A percentile compares a stretch with the other conserved stretches of the same genome.
Evolutionary conservation across 2,797 vertebrate genomes (phyloP).

Genomic region (Enteromius argenteus): DNA sequence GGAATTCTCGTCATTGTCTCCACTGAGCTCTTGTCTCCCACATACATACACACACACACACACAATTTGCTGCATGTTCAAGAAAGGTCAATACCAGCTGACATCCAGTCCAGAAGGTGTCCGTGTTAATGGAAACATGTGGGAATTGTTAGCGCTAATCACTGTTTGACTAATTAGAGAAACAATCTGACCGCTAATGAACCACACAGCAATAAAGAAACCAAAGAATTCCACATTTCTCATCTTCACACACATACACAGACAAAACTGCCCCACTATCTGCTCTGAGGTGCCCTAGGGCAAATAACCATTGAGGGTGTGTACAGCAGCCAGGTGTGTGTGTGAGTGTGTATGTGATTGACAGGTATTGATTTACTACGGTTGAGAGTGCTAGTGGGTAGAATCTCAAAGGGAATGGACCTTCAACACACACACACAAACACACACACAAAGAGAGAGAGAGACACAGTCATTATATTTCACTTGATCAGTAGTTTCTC

Average conservation of each 20-base stretch:
- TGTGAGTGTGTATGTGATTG: slow-evolving; percentile 48
- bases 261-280: slow-evolving; percentile 48
- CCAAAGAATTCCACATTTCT: slow-evolving; percentile 45
- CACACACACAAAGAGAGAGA: slow-evolving; percentile 2
- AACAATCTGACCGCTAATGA: slow-evolving; percentile 30
- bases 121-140: not conserved
- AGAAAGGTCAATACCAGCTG: slow-evolving; percentile 1
- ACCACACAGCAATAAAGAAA: slow-evolving; percentile 15
- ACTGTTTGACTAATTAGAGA: slow-evolving; percentile 26
- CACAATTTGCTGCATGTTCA: not conserved
- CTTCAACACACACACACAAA: slow-evolving; percentile 49
- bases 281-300: slow-evolving; percentile 59
- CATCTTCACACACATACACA: slow-evolving; percentile 42
- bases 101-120: slow-evolving; percentile 6
- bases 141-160: slow-evolving; percentile 1
- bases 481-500: slow-evolving; percentile 24
- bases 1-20: slow-evolving; percentile 55
- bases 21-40: slow-evolving; percentile 25
- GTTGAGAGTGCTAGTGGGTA: slow-evolving; percentile 52
- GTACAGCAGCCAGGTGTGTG: slow-evolving; percentile 57
- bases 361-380: slow-evolving; percentile 62
- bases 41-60: slow-evolving; percentile 19
- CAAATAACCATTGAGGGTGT: slow-evolving; percentile 61
- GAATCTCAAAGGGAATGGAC: slow-evolving; percentile 52
- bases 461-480: slow-evolving; percentile 31